These are phyloP conservation scores for Dasypus novemcinctus DNA, from an alignment of 2,113 vertebrate species.

Conservation along the genomic window DNA sequence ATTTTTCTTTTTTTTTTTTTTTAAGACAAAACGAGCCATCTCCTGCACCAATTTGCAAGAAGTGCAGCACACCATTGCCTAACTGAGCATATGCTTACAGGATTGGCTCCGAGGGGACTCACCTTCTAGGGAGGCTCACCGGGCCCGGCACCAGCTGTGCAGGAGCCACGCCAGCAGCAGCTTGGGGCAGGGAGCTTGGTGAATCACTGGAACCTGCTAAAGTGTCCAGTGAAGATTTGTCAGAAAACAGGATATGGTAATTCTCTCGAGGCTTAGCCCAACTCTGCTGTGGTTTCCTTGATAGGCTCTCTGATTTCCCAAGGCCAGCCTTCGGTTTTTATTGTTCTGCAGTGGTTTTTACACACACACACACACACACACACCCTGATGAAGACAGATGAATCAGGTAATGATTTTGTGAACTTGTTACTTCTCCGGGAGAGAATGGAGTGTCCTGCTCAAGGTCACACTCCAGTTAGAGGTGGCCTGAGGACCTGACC, in stretches of 20 bases:
- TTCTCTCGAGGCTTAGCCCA: constrained; percentile 46
- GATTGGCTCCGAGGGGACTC: constrained; percentile 65
- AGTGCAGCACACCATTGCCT: constrained; percentile 33
- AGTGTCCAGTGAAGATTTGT: constrained; percentile 33
- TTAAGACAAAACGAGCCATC: constrained; percentile 26
- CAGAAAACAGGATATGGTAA: constrained; percentile 64
- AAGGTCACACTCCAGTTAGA: neutral
- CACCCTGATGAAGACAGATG: neutral
- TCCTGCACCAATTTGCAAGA: constrained; percentile 7
- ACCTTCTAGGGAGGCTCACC: constrained; percentile 71
- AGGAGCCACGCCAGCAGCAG: constrained; percentile 46
- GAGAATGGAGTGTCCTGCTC: neutral
- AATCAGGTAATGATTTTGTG: neutral
- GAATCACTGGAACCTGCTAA: constrained; percentile 54
- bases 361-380: neutral
- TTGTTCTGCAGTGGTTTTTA: constrained; percentile 28
- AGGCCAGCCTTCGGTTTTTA: constrained; percentile 43
- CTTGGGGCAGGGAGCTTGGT: constrained; percentile 26
- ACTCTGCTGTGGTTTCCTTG: constrained; percentile 61
- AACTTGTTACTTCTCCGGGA: neutral
- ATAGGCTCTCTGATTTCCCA: constrained; percentile 46
- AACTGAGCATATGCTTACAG: constrained; percentile 81
- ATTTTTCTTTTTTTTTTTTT: neutral
- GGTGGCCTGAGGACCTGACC: neutral
- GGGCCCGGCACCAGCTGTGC: constrained; percentile 76